Conservation (phyloP, 30 jellyfish, hydroid and myxozoan genomes). For the Turritopsis dohrnii region DNA sequence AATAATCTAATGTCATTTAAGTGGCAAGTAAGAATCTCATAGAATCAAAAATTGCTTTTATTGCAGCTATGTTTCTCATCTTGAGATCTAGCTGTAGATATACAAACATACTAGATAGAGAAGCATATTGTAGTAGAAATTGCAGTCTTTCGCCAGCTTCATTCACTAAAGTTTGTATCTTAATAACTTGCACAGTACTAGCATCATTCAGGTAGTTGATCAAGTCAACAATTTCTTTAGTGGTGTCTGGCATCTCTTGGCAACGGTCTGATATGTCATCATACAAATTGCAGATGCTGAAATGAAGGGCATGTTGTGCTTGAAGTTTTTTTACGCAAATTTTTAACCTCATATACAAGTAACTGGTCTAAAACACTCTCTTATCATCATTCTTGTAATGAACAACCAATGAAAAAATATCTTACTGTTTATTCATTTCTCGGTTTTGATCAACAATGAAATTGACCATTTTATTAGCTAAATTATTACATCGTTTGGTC, state of each 20-base stretch:
- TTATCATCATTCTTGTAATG: no score
- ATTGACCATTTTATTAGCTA: conserved; percentile 53
- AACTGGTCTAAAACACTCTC: no score
- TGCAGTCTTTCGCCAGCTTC: conserved; percentile 77
- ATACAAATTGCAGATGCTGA: conserved; percentile 64
- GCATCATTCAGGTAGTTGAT: conserved; percentile 73
- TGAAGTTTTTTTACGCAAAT: no score
- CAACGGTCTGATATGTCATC: conserved; percentile 85
- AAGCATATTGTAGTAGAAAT: conserved; percentile 73
- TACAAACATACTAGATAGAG: conserved; percentile 61
- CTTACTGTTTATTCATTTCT: conserved; percentile 77
- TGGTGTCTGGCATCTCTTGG: conserved; percentile 89
- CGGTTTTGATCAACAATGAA: conserved; percentile 72
- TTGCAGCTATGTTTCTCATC: no score
- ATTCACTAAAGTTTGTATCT: conserved; percentile 66
- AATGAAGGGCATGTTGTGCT: neutral
- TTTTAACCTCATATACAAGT: no score
- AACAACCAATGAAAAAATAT: neutral
- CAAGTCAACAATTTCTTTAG: conserved; percentile 58
- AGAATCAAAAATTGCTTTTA: no score
- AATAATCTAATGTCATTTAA: no score
- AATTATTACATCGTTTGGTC: conserved; percentile 56
- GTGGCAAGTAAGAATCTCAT: no score
- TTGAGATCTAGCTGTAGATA: no score
- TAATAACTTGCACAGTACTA: conserved; percentile 60